Base-by-base conservation (phyloP, 2,113 vertebrate genomes). In the Pteruthius melanotis region DNA sequence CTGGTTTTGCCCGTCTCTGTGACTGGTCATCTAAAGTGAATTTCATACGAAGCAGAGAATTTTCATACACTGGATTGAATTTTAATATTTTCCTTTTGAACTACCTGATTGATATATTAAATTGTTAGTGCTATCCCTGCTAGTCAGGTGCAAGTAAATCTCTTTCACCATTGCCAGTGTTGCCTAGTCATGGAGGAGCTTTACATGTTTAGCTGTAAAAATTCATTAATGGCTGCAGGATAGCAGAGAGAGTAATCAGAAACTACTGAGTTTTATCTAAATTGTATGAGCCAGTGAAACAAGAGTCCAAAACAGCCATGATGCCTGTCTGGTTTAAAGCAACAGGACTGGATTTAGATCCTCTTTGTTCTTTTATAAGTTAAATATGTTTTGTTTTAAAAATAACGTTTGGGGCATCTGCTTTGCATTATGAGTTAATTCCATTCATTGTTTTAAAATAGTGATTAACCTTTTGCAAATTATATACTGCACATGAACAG, bases 391-490 rank as follows among this genome's bases (percentile, higher is more conserved):
- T 96, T 95, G 81, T 85, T 97, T 96, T 91, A 95, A 94, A 96
- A 86, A 95, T 80, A 94, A 91, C 40, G 2, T 91, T 85, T 91
- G 52, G 69, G 59, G 71, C 61, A 89, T 95, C 93, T 97, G 94
- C 83, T 97, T 97, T 94, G 72, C 85, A 56, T 97, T 97, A 95
- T 57, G 74, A 83, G 64, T 92, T 96, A 94, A 96, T 97, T 94
- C 80, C 72, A 77, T 86, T 97, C 83, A 89, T 96, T 96, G 72
- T 93, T 97, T 87, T 65, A 94, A 95, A 93, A 97, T 75, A 91
- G 89, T 86, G 92, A 85, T 96, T 96, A 95, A 94, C 83, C 90
- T 97, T 96, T 96, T 91, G 90, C 89, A 94, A 94, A 94, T 95
- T 94, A 97, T 76, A 79, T 94, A 85, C 83, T 83, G 72, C 93